phyloP scores from a whole-genome alignment of 1,140 invertebrate species.

The Papilio polytes region DNA sequence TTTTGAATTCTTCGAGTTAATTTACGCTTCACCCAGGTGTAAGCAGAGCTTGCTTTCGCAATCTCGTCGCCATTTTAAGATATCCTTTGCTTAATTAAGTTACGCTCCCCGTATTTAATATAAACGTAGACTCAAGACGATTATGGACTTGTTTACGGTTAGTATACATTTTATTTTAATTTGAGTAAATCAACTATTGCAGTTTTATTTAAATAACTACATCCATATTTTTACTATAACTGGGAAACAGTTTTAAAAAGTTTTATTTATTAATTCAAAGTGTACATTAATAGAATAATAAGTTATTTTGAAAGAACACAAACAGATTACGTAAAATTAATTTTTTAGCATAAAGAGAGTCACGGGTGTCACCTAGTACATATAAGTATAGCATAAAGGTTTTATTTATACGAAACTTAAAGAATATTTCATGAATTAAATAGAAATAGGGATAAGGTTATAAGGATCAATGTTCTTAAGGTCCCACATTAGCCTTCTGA shows the following conservation, averaged over 20 bases:
- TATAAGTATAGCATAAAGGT: not conserved
- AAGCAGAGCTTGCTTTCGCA: constrained; percentile 19
- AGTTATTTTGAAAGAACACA: too few relatives aligned
- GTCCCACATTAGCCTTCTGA: constrained; percentile 37
- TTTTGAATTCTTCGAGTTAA: constrained; percentile 3
- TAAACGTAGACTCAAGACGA: constrained; percentile 29
- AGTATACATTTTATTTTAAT: not conserved
- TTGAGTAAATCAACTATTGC: not conserved
- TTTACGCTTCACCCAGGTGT: constrained; percentile 30
- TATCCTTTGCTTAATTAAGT: constrained; percentile 37
- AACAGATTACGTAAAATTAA: too few relatives aligned
- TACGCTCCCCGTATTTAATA: constrained; percentile 33
- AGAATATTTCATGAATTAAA: not conserved
- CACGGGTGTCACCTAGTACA: not conserved
- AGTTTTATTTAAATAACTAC: not conserved
- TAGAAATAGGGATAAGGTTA: constrained; percentile 29
- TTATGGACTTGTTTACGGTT: constrained; percentile 30
- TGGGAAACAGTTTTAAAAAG: not conserved
- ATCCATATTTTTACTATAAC: not conserved
- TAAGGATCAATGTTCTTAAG: constrained; percentile 37
- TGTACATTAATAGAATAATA: too few relatives aligned
- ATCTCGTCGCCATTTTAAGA: constrained; percentile 35
- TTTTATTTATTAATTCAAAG: too few relatives aligned
- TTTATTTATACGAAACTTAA: not conserved
- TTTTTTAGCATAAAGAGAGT: too few relatives aligned